Conservation (phyloP, 2,797 vertebrate genomes). For the Pantherophis vulpinus region DNA sequence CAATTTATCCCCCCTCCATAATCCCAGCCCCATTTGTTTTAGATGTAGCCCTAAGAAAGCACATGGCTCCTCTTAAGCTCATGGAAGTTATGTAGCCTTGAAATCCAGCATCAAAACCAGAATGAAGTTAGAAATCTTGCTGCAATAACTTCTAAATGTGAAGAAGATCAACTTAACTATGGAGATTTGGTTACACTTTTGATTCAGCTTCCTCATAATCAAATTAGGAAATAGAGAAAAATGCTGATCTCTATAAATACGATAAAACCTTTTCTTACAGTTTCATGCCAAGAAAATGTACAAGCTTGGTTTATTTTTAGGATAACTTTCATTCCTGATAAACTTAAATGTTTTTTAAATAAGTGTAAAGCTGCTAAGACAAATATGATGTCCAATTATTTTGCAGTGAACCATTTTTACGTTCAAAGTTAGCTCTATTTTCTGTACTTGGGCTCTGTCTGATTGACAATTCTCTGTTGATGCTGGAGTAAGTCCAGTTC, state of each 20-base stretch:
- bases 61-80: background rate
- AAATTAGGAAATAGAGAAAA: slow-evolving; percentile 26
- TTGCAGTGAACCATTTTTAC: background rate
- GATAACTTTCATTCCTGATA: slow-evolving; percentile 21
- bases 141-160: slow-evolving; percentile 19
- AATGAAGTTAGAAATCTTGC: background rate
- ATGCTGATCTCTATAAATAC: slow-evolving; percentile 16
- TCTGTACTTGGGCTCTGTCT: background rate
- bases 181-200: background rate
- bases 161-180: background rate
- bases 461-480: background rate
- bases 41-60: background rate
- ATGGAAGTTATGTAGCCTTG: background rate
- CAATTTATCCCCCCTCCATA: background rate
- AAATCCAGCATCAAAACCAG: background rate
- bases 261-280: background rate
- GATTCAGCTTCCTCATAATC: background rate
- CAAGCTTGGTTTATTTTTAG: background rate
- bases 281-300: background rate
- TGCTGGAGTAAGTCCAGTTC: background rate
- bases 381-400: background rate
- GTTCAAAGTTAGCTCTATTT: slow-evolving; percentile 8
- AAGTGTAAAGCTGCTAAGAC: background rate
- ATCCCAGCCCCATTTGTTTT: background rate
- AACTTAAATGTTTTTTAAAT: background rate